phyloP scores from a whole-genome alignment of 2,113 vertebrate species.

The Synchiropus splendidus region DNA sequence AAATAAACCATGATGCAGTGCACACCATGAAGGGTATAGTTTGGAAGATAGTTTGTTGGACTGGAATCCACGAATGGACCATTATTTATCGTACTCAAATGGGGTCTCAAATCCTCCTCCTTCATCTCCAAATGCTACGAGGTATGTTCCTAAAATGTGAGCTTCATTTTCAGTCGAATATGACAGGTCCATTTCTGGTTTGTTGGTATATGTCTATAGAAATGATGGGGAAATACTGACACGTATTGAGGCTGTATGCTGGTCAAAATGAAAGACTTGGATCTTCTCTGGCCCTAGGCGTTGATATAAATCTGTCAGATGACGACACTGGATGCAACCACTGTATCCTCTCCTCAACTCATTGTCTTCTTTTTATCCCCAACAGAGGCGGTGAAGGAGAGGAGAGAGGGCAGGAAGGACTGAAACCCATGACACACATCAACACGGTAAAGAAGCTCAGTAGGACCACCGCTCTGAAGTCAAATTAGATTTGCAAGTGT shows the following conservation, averaged over 20 bases:
- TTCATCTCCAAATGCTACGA: too few relatives aligned
- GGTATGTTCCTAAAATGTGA: too few relatives aligned
- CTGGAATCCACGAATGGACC: too few relatives aligned
- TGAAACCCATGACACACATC: constrained; percentile 10
- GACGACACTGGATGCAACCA: constrained; percentile 52
- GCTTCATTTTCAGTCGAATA: too few relatives aligned
- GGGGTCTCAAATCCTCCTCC: too few relatives aligned
- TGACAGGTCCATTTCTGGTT: too few relatives aligned
- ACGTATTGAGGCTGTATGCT: constrained; percentile 14
- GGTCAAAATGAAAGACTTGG: constrained; percentile 21
- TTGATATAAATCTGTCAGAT: constrained; percentile 48
- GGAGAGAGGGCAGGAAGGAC: constrained; percentile 2
- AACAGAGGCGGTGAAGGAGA: constrained; percentile 1
- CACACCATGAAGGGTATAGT: too few relatives aligned
- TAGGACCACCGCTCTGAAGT: constrained; percentile 24
- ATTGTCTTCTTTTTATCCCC: constrained; percentile 8
- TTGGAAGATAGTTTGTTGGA: too few relatives aligned
- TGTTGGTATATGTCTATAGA: too few relatives aligned
- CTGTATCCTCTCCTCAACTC: constrained; percentile 11
- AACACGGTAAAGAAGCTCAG: constrained; percentile 14
- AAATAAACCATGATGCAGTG: too few relatives aligned
- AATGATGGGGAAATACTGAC: constrained; percentile 3
- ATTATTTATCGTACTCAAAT: too few relatives aligned
- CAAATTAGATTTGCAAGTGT: constrained; percentile 13
- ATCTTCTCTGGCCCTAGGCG: constrained; percentile 35